Base-by-base conservation (phyloP, 2,113 vertebrate species). In the Gallinago jamesoni region DNA sequence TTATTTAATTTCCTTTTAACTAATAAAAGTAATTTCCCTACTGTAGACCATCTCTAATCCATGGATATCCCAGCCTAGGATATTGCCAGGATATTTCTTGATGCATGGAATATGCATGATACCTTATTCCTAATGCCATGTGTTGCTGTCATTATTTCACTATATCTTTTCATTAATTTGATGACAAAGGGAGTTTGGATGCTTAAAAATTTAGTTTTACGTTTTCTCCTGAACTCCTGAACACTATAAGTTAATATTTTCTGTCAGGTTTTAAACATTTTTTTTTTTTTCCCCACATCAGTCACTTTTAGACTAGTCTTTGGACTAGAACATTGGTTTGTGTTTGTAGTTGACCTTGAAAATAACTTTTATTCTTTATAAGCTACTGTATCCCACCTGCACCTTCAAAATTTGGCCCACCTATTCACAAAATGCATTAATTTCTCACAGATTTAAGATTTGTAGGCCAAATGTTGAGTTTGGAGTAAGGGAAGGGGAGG, bases 1-100 rank as follows among this genome's bases (percentile, higher is more conserved):
- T 62, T 82, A 43, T 84, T 94, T 77, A 79, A 73, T 74, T 53
- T 87, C 52, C 60, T 93, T 91, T 89, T 69, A 82, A 41, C 23
- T 63, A 88, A 64, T 69, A 91, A 85, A 67, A 85, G 27, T 79
- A 59, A 79, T 63, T 96, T 89, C 33, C n/a, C 20, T 64, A 8
- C 45, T 83, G 19, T 19, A 91, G 62, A 79, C n/a, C 13, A 35
- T 60, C 33, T 87, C 43, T 87, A 93, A 91, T 84, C 62, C 39
- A 41, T 37, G 10, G 41, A 56, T 86, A 92, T 69, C 28, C 59
- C 31, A 52, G 67, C 60, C 35, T 66, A 82, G 39, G 70, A 69
- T 83, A 76, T 64, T 94, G 17, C 17, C 12, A 79, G 57, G 63
- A 39, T 95, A 41, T 78, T 70, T n/a, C 1, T 91, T 43, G 41